These are phyloP conservation scores for Kradibia gibbosae DNA, from an alignment of 1,140 invertebrate genomes.

Conservation along the genomic window DNA sequence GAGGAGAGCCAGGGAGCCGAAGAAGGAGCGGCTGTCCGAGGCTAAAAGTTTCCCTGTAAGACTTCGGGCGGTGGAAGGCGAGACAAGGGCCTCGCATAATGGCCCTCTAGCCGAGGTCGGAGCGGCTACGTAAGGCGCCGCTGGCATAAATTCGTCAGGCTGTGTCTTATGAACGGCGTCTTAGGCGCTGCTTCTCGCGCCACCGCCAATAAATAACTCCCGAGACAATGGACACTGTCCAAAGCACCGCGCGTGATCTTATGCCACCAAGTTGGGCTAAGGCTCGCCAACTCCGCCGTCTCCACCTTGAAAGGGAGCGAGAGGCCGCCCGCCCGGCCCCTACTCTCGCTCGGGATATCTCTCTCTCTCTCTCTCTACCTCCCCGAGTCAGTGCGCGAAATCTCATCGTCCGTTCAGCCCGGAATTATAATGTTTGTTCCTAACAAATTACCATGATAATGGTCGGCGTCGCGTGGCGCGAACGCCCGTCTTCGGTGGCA, in stretches of 20 bases:
- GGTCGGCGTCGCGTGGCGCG: slow-evolving; percentile 57
- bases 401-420: slow-evolving; percentile 52
- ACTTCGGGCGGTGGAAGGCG: neutral
- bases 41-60: slow-evolving; percentile 7
- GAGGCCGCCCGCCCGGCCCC: slow-evolving; percentile 61
- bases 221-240: slow-evolving; percentile 73
- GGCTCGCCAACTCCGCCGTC: slow-evolving; percentile 38
- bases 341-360: slow-evolving; percentile 1
- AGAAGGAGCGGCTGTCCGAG: slow-evolving; percentile 6
- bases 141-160: slow-evolving; percentile 44
- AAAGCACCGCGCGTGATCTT: slow-evolving; percentile 72
- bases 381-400: slow-evolving; percentile 33
- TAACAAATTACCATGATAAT: slow-evolving; percentile 75
- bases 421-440: slow-evolving; percentile 74
- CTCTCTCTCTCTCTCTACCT: slow-evolving; percentile 19
- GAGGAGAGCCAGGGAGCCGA: neutral
- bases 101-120: slow-evolving; percentile 25
- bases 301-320: slow-evolving; percentile 58
- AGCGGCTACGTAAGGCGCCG: slow-evolving; percentile 18
- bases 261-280: slow-evolving; percentile 66
- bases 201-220: slow-evolving; percentile 70
- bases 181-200: slow-evolving; percentile 36
- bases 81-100: slow-evolving; percentile 48
- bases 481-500: slow-evolving; percentile 68
- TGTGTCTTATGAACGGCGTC: slow-evolving; percentile 34